Conservation (phyloP, 2,888 invertebrate species). For the Parnassius mnemosyne region DNA sequence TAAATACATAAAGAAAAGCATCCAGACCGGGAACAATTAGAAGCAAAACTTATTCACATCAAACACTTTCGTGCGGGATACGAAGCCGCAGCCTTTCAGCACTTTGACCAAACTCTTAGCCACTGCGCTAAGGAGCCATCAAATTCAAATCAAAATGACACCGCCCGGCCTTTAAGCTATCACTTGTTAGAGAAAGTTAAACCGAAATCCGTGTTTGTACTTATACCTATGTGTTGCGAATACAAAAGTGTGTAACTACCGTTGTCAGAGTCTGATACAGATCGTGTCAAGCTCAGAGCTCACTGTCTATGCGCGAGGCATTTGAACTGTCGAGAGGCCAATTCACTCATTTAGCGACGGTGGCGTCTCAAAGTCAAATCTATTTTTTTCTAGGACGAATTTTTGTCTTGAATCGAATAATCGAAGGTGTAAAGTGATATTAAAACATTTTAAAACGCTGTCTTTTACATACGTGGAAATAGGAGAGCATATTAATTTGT, state of each 20-base stretch:
- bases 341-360: slow-evolving; percentile 6
- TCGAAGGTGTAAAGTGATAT: neutral
- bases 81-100: too few relatives aligned
- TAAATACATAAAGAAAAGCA: too few relatives aligned
- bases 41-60: too few relatives aligned
- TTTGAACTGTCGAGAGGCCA: neutral
- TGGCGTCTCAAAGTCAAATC: slow-evolving; percentile 18
- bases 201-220: slow-evolving; percentile 13
- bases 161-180: too few relatives aligned
- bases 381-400: slow-evolving; percentile 12
- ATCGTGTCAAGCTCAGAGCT: neutral
- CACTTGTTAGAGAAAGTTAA: slow-evolving; percentile 8
- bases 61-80: too few relatives aligned
- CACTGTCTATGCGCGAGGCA: neutral
- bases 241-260: slow-evolving; percentile 2
- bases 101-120: too few relatives aligned
- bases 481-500: too few relatives aligned
- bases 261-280: neutral
- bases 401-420: slow-evolving; percentile 6
- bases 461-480: too few relatives aligned
- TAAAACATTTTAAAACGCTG: too few relatives aligned
- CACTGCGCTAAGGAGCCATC: too few relatives aligned
- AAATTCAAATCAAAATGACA: too few relatives aligned
- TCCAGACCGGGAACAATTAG: too few relatives aligned
- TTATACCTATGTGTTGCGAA: slow-evolving; percentile 1